A percentile compares a stretch with the other conserved stretches of the same genome.
Conservation (phyloP, 2,888 invertebrate species). For the Scaeva pyrastri region DNA sequence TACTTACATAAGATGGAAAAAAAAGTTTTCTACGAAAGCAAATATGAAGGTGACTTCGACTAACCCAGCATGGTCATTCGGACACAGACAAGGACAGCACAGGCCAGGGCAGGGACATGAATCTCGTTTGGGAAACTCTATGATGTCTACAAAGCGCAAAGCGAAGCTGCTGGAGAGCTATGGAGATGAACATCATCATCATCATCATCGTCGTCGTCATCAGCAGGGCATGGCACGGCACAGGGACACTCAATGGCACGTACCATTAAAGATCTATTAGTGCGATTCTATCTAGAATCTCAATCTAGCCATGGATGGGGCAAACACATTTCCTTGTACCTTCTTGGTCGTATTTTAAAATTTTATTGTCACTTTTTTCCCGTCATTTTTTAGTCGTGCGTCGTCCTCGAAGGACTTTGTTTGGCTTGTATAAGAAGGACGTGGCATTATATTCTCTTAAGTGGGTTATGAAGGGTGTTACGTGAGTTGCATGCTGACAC, state of each 20-base stretch:
- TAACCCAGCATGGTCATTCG: slow-evolving; percentile 55
- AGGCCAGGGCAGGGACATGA: neutral
- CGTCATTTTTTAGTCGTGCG: neutral
- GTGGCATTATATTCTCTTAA: slow-evolving; percentile 68
- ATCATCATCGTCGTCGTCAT: too few species aligned
- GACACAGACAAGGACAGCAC: too few species aligned
- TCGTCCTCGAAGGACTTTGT: slow-evolving; percentile 35
- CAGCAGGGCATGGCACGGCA: too few species aligned
- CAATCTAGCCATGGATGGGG: slow-evolving; percentile 12
- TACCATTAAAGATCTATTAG: slow-evolving; percentile 74
- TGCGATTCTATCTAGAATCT: slow-evolving; percentile 66
- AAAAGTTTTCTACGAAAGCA: slow-evolving; percentile 54
- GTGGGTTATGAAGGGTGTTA: slow-evolving; percentile 71
- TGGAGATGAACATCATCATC: too few species aligned
- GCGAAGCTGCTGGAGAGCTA: too few species aligned
- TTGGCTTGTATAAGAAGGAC: slow-evolving; percentile 59
- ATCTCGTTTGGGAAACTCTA: slow-evolving; percentile 49
- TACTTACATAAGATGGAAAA: slow-evolving; percentile 11
- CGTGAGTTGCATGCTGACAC: slow-evolving; percentile 64
- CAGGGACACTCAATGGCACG: slow-evolving; percentile 59
- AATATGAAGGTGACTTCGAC: slow-evolving; percentile 38
- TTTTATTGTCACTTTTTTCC: slow-evolving; percentile 20
- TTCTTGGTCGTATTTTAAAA: slow-evolving; percentile 6
- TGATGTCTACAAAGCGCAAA: slow-evolving; percentile 26
- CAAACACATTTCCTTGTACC: slow-evolving; percentile 32